Evolutionary conservation across 2,797 vertebrate species (phyloP).

Genomic region (Oreochromis mossambicus): DNA sequence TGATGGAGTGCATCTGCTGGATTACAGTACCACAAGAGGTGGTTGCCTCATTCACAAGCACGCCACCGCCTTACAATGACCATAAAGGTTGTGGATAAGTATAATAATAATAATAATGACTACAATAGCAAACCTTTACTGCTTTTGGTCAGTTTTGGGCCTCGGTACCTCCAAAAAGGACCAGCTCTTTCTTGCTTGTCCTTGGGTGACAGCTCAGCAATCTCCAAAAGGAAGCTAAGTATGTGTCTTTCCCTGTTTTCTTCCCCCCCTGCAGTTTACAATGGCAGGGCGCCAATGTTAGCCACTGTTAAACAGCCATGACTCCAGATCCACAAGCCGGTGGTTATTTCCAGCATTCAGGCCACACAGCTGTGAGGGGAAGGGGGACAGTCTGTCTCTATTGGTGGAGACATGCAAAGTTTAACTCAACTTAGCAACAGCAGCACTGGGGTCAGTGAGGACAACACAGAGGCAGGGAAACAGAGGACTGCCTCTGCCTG

Average conservation of each 20-base stretch:
- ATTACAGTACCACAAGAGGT: not conserved
- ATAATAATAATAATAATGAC: not conserved
- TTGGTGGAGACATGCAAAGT: conserved; percentile 56
- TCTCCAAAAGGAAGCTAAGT: not conserved
- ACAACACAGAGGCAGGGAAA: conserved; percentile 21
- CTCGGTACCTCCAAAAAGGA: not conserved
- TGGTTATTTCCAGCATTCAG: conserved; percentile 77
- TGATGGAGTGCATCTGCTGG: no score
- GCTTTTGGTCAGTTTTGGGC: not conserved
- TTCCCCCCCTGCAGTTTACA: conserved; percentile 1
- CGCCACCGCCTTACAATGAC: not conserved
- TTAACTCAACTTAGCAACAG: conserved; percentile 63
- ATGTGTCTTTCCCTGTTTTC: conserved; percentile 6
- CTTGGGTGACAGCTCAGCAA: not conserved
- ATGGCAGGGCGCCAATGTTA: conserved; percentile 45
- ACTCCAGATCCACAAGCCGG: conserved; percentile 58
- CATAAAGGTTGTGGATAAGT: not conserved
- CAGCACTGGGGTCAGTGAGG: conserved; percentile 55
- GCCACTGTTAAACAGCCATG: conserved; percentile 66
- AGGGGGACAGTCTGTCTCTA: conserved; percentile 57
- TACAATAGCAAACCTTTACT: not conserved
- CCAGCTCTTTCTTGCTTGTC: not conserved
- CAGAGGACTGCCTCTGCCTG: not conserved
- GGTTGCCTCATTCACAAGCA: not conserved
- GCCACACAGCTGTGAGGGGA: conserved; percentile 70